Percentiles rank a stretch among this genome's conserved stretches.
Conservation (phyloP, 2,797 vertebrate genomes). For the Labeo calbasu region DNA sequence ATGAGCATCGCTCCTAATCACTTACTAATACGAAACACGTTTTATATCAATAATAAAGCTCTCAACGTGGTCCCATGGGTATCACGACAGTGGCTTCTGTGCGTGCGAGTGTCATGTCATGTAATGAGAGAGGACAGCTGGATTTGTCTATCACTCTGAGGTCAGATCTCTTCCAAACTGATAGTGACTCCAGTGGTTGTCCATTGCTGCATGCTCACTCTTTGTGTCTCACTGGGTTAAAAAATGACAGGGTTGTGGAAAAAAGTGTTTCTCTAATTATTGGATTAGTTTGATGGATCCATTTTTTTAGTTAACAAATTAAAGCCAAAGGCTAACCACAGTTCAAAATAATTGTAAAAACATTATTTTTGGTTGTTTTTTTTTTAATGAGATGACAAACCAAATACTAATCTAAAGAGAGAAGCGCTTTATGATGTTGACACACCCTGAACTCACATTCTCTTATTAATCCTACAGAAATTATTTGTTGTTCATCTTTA, state of each 20-base stretch:
- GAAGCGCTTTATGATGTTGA: slow-evolving; percentile 36
- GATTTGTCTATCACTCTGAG: slow-evolving; percentile 18
- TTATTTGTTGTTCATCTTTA: slow-evolving; percentile 44
- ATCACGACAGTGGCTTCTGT: slow-evolving; percentile 12
- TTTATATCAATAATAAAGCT: slow-evolving; percentile 55
- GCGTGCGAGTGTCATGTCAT: slow-evolving; percentile 33
- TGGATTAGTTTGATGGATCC: slow-evolving; percentile 3
- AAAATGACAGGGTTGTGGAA: not conserved
- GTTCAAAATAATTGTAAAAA: not conserved
- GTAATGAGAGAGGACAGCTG: slow-evolving; percentile 32
- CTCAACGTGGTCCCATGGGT: slow-evolving; percentile 20
- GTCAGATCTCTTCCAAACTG: not conserved
- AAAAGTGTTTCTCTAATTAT: slow-evolving; percentile 39
- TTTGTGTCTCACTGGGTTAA: slow-evolving; percentile 27
- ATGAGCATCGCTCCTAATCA: slow-evolving; percentile 65
- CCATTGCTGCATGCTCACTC: not conserved
- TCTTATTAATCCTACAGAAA: slow-evolving; percentile 36
- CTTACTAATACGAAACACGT: slow-evolving; percentile 59
- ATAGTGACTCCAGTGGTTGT: not conserved
- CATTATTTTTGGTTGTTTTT: not conserved
- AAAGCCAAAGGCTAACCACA: not conserved
- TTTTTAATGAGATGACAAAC: not conserved
- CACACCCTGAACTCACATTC: slow-evolving; percentile 18
- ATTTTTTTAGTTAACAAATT: not conserved
- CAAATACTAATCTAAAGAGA: slow-evolving; percentile 40